phyloP scores from a whole-genome alignment of 2,113 vertebrate species.

The Morone chrysops region DNA sequence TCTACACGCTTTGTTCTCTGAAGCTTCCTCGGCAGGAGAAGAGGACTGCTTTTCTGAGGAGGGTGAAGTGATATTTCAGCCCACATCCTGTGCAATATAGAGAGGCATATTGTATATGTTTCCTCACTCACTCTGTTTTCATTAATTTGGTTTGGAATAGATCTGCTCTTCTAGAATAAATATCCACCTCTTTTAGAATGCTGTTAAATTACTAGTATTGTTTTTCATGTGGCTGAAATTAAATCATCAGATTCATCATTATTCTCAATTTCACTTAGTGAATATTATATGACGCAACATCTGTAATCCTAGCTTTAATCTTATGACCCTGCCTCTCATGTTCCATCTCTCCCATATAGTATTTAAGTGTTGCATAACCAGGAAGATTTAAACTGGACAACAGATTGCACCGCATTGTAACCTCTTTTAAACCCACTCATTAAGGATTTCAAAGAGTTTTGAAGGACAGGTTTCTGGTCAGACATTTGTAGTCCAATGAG shows the following conservation, averaged over 20 bases:
- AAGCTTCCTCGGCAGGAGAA: slow-evolving; percentile 42
- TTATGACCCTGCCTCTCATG: slow-evolving; percentile 20
- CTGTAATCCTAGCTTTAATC: slow-evolving; percentile 71
- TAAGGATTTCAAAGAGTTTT: slow-evolving; percentile 29
- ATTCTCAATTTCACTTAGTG: slow-evolving; percentile 46
- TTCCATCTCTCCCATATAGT: slow-evolving; percentile 50
- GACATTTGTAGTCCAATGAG: not conserved
- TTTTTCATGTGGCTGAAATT: slow-evolving; percentile 40
- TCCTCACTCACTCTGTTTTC: not conserved
- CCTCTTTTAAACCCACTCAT: not conserved
- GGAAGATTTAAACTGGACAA: slow-evolving; percentile 30
- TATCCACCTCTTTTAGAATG: not conserved
- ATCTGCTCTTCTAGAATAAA: not conserved
- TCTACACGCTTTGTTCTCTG: slow-evolving; percentile 67
- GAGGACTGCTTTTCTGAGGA: slow-evolving; percentile 26
- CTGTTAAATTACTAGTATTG: not conserved
- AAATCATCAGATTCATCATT: slow-evolving; percentile 42
- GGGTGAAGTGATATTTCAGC: slow-evolving; percentile 5
- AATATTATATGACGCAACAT: slow-evolving; percentile 64
- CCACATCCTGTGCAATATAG: slow-evolving; percentile 26
- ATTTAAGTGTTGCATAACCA: slow-evolving; percentile 70
- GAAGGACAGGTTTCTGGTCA: not conserved
- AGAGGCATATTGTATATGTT: slow-evolving; percentile 1
- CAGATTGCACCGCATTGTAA: slow-evolving; percentile 22
- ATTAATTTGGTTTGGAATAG: not conserved